Evolutionary conservation across 2,113 vertebrate genomes (phyloP).

Genomic region (Acrocephalus kingi): DNA sequence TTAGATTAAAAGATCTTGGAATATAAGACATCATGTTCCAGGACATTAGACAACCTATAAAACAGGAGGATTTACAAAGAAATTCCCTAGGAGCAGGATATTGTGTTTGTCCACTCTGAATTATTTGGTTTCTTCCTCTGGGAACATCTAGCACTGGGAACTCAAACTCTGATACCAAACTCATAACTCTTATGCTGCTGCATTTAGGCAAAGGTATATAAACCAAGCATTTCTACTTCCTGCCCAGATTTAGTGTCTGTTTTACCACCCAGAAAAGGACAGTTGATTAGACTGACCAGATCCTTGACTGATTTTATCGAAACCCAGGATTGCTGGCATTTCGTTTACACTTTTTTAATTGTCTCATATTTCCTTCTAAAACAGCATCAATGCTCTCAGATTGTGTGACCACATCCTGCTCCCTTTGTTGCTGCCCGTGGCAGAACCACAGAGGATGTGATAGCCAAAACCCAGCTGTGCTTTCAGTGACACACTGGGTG

Average conservation of each 20-base stretch:
- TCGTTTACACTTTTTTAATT: neutral
- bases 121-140: neutral
- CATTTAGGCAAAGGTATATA: neutral
- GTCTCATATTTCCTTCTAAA: neutral
- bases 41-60: neutral
- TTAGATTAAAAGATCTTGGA: conserved; percentile 10
- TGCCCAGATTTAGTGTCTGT: neutral
- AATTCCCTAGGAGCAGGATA: neutral
- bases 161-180: neutral
- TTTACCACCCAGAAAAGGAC: neutral
- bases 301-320: neutral
- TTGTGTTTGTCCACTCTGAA: neutral
- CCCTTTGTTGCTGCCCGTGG: neutral
- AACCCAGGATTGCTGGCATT: neutral
- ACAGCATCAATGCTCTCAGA: neutral
- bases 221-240: neutral
- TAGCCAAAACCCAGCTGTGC: neutral
- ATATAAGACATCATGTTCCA: neutral
- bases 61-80: neutral
- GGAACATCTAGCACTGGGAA: neutral
- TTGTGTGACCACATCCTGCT: neutral
- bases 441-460: neutral
- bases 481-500: neutral
- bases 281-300: neutral
- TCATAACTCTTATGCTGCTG: neutral